Base-by-base conservation (phyloP, 2,888 invertebrate species). In the Melinaea menophilus region DNA sequence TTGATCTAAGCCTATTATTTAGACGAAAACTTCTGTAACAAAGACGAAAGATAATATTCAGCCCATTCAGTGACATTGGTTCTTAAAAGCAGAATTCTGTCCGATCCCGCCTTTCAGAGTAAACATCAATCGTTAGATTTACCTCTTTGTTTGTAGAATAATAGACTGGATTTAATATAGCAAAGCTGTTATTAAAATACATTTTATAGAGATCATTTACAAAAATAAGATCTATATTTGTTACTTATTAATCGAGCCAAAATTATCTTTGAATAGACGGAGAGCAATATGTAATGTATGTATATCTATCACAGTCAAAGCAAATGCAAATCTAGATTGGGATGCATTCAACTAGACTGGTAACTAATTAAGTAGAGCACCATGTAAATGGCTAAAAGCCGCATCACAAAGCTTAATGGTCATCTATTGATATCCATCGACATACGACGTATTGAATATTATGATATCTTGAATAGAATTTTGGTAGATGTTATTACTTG, bases 351-450 rank as follows among this genome's bases (percentile, higher is more conserved):
- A 31, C 62, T 35, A 41, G 47, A 56, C 60, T 64, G 51, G 56
- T 55, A 58, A 63, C 65, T 67, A 69, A 69, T 69, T 67, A 69
- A 64, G 62, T 57, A 60, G 67, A 70, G 68, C 55, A 47, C 60
- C 54, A 63, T 59, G 56, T 58, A 59, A 66, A 56, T 61, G 59
- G 61, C 59, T 61, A 54, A 62, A 63, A 58, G 61, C 63, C 45
- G 51, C 58, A 37, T 51, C 54, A 64, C 64, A 66, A 66, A 66
- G 66, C 57, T 51, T 66, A 66, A 64, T 60, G 55, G 58, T 57
- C 58, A 62, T 41, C 41, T 61, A 62, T 41, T 2, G 41, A 41
- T 41, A 37, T 7, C 37, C 4, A 5, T 37, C 5, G 37, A 37
- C 37, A 41, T 41, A 9, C 3, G 41, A 41, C 41, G 5, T 41